These are phyloP conservation scores for Drosophila ambigua DNA, from an alignment of 1,140 invertebrate genomes.

Conservation along the genomic window DNA sequence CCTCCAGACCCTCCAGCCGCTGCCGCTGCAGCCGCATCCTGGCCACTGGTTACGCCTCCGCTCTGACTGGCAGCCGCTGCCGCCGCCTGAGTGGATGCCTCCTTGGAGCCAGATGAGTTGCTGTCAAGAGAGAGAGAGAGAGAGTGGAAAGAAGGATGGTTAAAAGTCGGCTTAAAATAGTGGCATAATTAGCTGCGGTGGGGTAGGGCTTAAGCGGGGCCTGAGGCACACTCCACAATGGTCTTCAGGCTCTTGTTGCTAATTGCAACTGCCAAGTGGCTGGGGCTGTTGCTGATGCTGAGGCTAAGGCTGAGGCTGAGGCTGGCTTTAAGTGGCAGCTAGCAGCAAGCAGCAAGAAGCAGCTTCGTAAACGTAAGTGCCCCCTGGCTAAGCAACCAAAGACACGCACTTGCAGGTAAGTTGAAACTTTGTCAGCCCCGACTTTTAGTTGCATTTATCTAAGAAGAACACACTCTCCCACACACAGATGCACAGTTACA, in stretches of 20 bases:
- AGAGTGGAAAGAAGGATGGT: not conserved
- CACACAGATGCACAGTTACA: constrained; percentile 7
- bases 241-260: constrained; percentile 36
- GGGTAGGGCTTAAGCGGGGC: not conserved
- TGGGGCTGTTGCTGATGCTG: not conserved
- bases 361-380: constrained; percentile 37
- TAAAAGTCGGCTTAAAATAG: constrained; percentile 30
- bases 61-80: constrained; percentile 63
- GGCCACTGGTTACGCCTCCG: constrained; percentile 58
- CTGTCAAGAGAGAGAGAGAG: constrained; percentile 54
- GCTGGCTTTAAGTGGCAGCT: constrained; percentile 40
- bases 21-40: constrained; percentile 38
- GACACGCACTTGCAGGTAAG: constrained; percentile 44
- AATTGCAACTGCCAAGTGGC: constrained; percentile 62
- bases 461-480: constrained; percentile 15
- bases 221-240: constrained; percentile 46
- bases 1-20: constrained; percentile 18
- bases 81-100: constrained; percentile 74
- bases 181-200: constrained; percentile 49
- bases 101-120: constrained; percentile 83
- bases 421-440: constrained; percentile 50
- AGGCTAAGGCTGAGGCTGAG: too few species aligned
- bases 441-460: constrained; percentile 54
- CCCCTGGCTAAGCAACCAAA: constrained; percentile 43
- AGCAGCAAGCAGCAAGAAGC: constrained; percentile 8